Conservation (phyloP, 2,113 vertebrate genomes). For the Nyctereutes procyonoides region DNA sequence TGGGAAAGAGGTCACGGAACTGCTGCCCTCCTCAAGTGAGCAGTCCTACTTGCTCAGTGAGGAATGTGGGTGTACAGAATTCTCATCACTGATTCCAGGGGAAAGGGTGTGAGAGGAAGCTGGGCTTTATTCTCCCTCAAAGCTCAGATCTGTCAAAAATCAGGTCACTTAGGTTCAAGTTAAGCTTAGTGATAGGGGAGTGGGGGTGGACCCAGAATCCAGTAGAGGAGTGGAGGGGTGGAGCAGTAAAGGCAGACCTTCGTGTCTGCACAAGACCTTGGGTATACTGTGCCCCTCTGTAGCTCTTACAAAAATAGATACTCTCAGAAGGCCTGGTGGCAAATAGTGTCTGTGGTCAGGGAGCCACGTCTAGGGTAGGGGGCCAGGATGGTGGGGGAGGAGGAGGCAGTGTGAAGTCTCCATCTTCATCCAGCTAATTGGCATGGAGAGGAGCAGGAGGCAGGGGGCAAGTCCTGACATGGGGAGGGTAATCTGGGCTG, state of each 20-base stretch:
- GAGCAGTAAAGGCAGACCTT: neutral
- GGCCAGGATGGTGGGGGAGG: neutral
- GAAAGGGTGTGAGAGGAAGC: neutral
- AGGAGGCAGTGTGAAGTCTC: slow-evolving; percentile 28
- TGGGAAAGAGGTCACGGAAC: neutral
- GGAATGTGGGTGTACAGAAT: neutral
- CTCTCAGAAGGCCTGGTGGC: neutral
- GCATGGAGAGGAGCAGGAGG: neutral
- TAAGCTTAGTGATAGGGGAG: neutral
- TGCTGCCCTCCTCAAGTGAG: neutral
- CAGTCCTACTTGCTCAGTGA: neutral
- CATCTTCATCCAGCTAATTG: slow-evolving; percentile 31
- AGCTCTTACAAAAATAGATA: neutral
- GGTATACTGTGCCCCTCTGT: neutral
- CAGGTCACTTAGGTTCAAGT: neutral
- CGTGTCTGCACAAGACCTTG: neutral
- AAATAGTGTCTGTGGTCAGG: slow-evolving; percentile 1
- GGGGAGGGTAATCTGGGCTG: slow-evolving; percentile 23
- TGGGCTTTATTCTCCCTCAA: neutral
- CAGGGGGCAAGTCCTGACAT: slow-evolving; percentile 53
- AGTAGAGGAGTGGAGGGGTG: neutral
- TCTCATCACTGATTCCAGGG: neutral
- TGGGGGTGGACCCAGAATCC: neutral
- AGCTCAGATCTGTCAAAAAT: neutral
- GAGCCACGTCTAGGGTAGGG: neutral